Conservation (phyloP, 2,888 invertebrate species). For the Allolobophora icterica region DNA sequence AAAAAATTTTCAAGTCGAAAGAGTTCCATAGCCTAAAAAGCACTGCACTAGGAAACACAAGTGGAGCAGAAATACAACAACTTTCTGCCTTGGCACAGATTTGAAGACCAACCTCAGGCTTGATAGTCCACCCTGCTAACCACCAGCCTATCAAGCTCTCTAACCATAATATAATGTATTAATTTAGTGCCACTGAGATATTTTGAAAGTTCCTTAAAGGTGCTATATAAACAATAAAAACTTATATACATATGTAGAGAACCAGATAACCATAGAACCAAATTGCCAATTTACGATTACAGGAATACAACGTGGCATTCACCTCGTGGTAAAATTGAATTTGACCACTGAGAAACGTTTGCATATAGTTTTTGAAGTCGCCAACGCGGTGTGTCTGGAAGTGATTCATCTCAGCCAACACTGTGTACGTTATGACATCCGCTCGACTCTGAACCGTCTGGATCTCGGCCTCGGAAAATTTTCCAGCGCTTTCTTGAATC, state of each 20-base stretch:
- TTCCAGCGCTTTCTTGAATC: constrained; percentile 73
- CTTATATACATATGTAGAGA: background rate
- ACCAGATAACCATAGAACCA: background rate
- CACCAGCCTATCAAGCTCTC: too few relatives aligned
- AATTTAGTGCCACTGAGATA: too few relatives aligned
- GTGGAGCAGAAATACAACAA: too few relatives aligned
- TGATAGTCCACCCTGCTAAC: too few relatives aligned
- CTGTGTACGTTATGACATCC: constrained; percentile 88
- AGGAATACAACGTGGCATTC: background rate
- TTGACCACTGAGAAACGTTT: constrained; percentile 84
- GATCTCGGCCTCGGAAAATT: constrained; percentile 81
- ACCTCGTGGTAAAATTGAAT: constrained; percentile 86
- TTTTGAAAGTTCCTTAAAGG: background rate
- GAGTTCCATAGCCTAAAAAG: too few relatives aligned
- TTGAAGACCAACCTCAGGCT: too few relatives aligned
- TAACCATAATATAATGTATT: too few relatives aligned
- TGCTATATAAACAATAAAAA: background rate
- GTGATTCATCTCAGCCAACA: constrained; percentile 91
- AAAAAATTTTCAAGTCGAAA: too few relatives aligned
- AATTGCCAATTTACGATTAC: background rate
- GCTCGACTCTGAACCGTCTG: constrained; percentile 82
- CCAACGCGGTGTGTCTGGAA: constrained; percentile 85
- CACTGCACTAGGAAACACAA: too few relatives aligned
- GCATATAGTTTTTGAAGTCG: constrained; percentile 85
- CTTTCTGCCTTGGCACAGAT: too few relatives aligned